Base-by-base conservation (phyloP, 2,888 invertebrate species). In the Mycalesis mineus region DNA sequence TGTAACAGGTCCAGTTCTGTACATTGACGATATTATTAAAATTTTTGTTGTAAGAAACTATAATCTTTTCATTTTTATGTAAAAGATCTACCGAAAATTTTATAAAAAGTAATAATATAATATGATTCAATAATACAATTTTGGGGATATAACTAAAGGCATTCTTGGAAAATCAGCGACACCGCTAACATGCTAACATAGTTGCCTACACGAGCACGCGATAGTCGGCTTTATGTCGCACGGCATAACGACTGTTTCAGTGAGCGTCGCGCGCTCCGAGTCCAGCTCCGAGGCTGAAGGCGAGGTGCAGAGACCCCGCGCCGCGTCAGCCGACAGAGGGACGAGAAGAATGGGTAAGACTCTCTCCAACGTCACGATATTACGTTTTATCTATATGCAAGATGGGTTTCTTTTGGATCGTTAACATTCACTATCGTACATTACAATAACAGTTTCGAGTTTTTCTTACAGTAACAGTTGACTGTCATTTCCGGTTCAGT, bases 211-310 rank as follows among this genome's bases (percentile, higher is more conserved):
- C 53, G 53, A 28, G 45, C 53, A 53, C 51, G 15, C 33, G 41
- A 22, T 47, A 55, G 48, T 55, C 48, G 55, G 14, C 41, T 50
- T 51, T 51, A 36, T 15, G 53, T 36, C 45, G 53, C 53, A 53
- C 53, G 41, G 41, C 52, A 51, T 50, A 53, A 53, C 36, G 22
- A 47, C 29, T 60, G 61, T 68, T 66, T 55, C 81, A 94, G 94
- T 93, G 77, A 94, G 93, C 80, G 87, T 95, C 65, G 93, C 91
- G 9, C 93, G 94, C 66, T 96, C 96, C 77, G 95, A 95, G 82
- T 95, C 95, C 49, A 95, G 95, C 69, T 95, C 95, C 0, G 96
- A 96, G 74, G 78, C 83, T 0, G 92, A 91, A 56, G 84, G 76
- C 67, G 86, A 80, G 53, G 92, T 92, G 70, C 92, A 93, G 1